Percentiles rank a stretch among this genome's conserved stretches.
Evolutionary conservation across 2,797 vertebrate genomes (phyloP).

Genomic region (Gephyroberyx darwinii): DNA sequence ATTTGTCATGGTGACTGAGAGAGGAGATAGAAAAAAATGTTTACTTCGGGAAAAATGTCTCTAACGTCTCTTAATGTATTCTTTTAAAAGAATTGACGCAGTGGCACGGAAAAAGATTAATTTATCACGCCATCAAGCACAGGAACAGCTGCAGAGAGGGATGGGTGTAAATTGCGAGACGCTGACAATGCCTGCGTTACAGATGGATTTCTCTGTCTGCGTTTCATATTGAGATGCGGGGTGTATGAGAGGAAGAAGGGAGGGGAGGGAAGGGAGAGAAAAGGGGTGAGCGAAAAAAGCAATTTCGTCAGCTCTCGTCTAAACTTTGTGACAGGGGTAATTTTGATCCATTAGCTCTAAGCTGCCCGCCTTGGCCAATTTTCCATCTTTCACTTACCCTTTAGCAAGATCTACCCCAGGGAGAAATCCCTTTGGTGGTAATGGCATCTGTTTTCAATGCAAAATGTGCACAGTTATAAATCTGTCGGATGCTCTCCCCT

Average conservation of each 20-base stretch:
- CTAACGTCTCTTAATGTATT: conserved; percentile 85
- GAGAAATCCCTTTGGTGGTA: conserved; percentile 73
- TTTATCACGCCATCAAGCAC: conserved; percentile 89
- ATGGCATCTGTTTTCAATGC: conserved; percentile 79
- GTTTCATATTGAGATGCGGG: conserved; percentile 81
- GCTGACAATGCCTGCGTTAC: conserved; percentile 84
- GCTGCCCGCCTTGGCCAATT: conserved; percentile 79
- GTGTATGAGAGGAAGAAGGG: conserved; percentile 48
- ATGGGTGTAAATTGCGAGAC: conserved; percentile 86
- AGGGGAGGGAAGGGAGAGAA: conserved; percentile 46
- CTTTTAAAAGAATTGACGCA: conserved; percentile 87
- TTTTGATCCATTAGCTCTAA: conserved; percentile 86
- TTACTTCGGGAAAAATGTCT: conserved; percentile 74
- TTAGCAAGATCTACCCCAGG: conserved; percentile 69
- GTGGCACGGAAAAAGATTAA: conserved; percentile 87
- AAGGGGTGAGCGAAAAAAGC: conserved; percentile 66
- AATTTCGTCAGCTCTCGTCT: conserved; percentile 83
- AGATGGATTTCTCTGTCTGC: conserved; percentile 86
- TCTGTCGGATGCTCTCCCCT: conserved; percentile 60
- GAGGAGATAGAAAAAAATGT: conserved; percentile 79
- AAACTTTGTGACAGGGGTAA: conserved; percentile 85
- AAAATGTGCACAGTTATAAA: conserved; percentile 69
- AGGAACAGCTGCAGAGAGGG: conserved; percentile 84
- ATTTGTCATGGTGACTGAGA: conserved; percentile 85
- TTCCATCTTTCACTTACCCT: conserved; percentile 77